Base-by-base conservation (phyloP, 1,140 invertebrate species). In the Pseudomyrmex concolor region DNA sequence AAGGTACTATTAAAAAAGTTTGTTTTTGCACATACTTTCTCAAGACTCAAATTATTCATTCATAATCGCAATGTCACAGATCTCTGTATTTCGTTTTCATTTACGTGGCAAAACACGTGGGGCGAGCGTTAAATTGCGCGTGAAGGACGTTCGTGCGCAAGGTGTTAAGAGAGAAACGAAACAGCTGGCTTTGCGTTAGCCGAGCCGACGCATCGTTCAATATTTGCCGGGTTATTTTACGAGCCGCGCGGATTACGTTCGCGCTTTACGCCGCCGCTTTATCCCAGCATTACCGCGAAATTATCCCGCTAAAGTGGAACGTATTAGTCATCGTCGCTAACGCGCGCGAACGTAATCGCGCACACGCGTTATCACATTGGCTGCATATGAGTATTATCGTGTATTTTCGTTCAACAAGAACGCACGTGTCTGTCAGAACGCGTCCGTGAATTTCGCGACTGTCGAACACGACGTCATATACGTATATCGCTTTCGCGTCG, bases 221-320 rank as follows among this genome's bases (percentile, higher is more conserved):
- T 63, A 34, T 63, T 74, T 50, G 59, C n/a, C 59, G n/a, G 57
- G 2, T 45, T 62, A 50, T 74, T 74, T 74, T 74, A 34, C 59
- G 45, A 63, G 22, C n/a, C 22, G 15, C 19, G 15, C 22, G 43
- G 54, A 72, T 59, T 45, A 12, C 19, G 12, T 34, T 17, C 25
- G 60, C 60, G 60, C 60, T 25, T 43, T 22, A 25, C 19, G 48
- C 13, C 8, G 8, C 9, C 12, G 59, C n/a, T 51, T 51, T 68
- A 57, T 45, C 8, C 13, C 15, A 13, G 62, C n/a, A 51, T 50
- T 10, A 50, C 50, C 17, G 63, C 34, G 0, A 67, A 77, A 68
- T 57, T 67, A 67, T 77, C 15, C 13, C 60, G 9, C 17, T 66
- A 66, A 76, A 77, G 8, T 66, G 48, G 48, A 66, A 64, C 17